Conservation (phyloP, 2,797 vertebrate species). For the Periparus ater region DNA sequence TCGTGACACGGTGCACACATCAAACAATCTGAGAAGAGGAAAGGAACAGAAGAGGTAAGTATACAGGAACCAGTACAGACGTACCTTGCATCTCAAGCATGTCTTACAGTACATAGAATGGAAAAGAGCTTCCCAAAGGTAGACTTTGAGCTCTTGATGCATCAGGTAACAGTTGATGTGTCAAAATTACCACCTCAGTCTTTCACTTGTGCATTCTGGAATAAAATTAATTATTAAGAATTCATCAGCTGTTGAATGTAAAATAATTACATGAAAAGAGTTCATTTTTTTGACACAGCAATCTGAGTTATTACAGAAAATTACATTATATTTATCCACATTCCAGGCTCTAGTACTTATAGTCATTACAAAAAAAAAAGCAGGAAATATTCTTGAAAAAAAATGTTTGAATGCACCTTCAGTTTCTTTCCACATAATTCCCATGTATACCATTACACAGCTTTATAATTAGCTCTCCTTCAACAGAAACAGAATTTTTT, state of each 20-base stretch:
- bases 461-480: background rate
- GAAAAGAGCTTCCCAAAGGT: background rate
- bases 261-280: background rate
- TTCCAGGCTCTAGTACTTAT: background rate
- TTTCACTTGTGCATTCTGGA: background rate
- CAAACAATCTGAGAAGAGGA: conserved; percentile 86
- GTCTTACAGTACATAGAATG: background rate
- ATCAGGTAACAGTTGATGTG: background rate
- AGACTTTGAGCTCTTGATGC: background rate
- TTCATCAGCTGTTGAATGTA: background rate
- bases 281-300: background rate
- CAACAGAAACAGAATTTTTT: background rate
- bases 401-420: background rate
- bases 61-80: background rate
- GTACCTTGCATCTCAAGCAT: background rate
- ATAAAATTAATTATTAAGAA: background rate
- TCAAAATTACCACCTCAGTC: background rate
- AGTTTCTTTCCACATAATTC: background rate
- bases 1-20: conserved; percentile 96
- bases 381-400: background rate
- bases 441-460: background rate
- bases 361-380: background rate
- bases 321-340: background rate
- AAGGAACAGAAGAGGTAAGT: conserved; percentile 52
- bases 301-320: background rate